A percentile compares a stretch with the other conserved stretches of the same genome.
phyloP scores from a whole-genome alignment of 2,113 vertebrate genomes.

The Oryctolagus cuniculus region mOryCun1.1 NC_091441.1:78479001-78479500 shows the following conservation, averaged over 20 bases:
- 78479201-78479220: background rate
- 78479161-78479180: background rate
- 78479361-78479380: background rate
- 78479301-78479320: background rate
- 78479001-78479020: background rate
- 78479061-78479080: background rate
- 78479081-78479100: background rate
- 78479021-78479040: background rate
- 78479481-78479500: background rate
- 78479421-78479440: background rate
- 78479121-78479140: background rate
- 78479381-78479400: background rate
- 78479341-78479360: background rate
- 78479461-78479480: background rate
- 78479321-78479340: background rate
- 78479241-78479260: constrained; percentile 8
- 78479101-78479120: background rate
- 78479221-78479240: background rate
- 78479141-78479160: background rate
- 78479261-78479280: background rate
- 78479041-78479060: background rate
- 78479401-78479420: background rate
- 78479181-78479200: background rate
- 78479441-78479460: background rate
- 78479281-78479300: background rate